Conservation (phyloP, 2,888 invertebrate genomes). For the Lasioglossum malachurum region DNA sequence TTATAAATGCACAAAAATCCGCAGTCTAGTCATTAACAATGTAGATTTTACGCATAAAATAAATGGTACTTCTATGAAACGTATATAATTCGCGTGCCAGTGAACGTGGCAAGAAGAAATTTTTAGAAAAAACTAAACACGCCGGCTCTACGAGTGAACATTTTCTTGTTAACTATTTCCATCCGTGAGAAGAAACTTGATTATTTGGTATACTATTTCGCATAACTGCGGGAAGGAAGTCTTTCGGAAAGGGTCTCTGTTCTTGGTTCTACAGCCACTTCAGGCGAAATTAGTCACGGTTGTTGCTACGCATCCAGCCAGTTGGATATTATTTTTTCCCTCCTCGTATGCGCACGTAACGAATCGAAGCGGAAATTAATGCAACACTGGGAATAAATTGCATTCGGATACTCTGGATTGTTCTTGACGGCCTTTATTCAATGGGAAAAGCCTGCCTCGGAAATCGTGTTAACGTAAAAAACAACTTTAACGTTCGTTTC, state of each 20-base stretch:
- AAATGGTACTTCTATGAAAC: neutral
- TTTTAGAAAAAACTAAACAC: neutral
- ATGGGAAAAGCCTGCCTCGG: neutral
- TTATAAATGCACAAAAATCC: too few species aligned
- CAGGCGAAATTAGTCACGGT: slow-evolving; percentile 69
- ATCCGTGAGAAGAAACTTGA: neutral
- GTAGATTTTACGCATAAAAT: neutral
- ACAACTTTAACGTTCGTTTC: neutral
- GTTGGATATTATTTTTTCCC: slow-evolving; percentile 75
- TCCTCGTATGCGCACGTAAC: slow-evolving; percentile 66
- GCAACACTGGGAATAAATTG: slow-evolving; percentile 71
- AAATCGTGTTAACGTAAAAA: neutral
- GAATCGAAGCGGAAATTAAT: slow-evolving; percentile 81
- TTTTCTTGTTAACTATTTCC: neutral
- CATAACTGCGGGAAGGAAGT: slow-evolving; percentile 1
- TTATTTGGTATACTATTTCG: slow-evolving; percentile 24
- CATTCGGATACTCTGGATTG: slow-evolving; percentile 30
- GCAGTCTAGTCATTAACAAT: neutral
- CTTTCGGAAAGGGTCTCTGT: slow-evolving; percentile 35
- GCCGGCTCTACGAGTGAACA: neutral
- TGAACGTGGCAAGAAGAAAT: neutral
- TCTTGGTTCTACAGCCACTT: slow-evolving; percentile 66
- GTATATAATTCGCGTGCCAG: neutral
- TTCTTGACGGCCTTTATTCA: neutral
- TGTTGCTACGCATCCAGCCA: slow-evolving; percentile 69